These are phyloP conservation scores for Vidua chalybeata DNA, from an alignment of 2,113 vertebrate species.

Conservation along the genomic window DNA sequence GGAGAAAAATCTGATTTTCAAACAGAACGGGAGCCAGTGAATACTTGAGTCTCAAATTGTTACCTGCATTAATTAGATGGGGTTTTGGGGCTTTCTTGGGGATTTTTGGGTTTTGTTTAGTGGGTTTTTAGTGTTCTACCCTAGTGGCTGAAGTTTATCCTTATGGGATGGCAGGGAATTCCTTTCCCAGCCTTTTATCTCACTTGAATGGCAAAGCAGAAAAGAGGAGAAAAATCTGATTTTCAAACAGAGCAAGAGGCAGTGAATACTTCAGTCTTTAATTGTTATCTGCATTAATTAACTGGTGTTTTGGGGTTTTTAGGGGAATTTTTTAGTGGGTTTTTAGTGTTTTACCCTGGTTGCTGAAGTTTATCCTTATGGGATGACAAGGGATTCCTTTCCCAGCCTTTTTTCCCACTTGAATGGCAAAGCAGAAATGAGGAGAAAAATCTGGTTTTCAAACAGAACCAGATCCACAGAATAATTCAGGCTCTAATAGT, in stretches of 20 bases:
- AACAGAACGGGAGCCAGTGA: neutral
- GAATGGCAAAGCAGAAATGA: neutral
- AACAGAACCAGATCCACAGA: rapidly evolving
- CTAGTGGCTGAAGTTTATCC: neutral
- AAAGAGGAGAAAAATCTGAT: neutral
- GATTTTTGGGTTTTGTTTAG: rapidly evolving
- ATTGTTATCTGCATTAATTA: neutral
- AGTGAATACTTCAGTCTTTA: neutral
- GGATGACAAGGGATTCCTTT: neutral
- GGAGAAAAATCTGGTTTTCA: neutral
- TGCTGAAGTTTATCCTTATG: neutral
- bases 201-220: neutral
- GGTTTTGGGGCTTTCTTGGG: neutral
- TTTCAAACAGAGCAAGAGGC: neutral
- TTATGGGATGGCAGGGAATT: neutral
- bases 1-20: neutral
- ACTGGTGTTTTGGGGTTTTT: neutral
- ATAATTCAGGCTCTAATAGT: neutral
- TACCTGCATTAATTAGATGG: neutral
- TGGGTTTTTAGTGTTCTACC: neutral
- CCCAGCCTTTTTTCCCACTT: neutral
- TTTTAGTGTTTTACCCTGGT: neutral
- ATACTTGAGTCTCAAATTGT: neutral
- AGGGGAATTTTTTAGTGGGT: neutral
- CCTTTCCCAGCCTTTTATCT: neutral